Conservation (phyloP, 2,888 invertebrate species). For the Eilema depressum region DNA sequence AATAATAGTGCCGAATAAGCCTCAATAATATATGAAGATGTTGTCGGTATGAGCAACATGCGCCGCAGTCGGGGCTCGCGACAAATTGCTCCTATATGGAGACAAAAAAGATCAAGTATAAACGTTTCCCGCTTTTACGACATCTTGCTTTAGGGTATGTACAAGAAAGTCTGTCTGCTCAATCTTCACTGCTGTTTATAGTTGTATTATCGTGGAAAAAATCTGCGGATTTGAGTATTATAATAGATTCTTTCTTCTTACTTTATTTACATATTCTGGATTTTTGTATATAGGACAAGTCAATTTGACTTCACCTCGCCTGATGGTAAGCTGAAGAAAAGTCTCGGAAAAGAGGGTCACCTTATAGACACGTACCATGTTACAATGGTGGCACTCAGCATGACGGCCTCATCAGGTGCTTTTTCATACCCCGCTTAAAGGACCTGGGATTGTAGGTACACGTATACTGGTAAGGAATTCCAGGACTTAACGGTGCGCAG, state of each 20-base stretch:
- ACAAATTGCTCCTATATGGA: conserved; percentile 59
- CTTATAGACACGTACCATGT: no score
- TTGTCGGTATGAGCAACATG: conserved; percentile 26
- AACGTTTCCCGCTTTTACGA: conserved; percentile 60
- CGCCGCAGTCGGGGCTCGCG: conserved; percentile 37
- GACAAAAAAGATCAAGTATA: conserved; percentile 62
- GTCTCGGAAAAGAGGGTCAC: no score
- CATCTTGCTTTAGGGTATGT: conserved; percentile 38
- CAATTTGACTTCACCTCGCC: no score
- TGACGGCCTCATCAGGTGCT: no score
- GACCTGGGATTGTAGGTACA: no score
- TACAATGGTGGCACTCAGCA: no score
- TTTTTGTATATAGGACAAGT: no score
- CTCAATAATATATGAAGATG: conserved; percentile 39
- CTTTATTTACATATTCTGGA: not conserved
- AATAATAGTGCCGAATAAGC: conserved; percentile 31
- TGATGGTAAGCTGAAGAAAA: no score
- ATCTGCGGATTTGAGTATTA: not conserved
- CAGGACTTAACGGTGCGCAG: no score
- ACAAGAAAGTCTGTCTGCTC: conserved; percentile 18
- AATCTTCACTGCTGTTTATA: conserved; percentile 10
- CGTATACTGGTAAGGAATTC: no score
- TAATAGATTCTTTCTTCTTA: conserved; percentile 8
- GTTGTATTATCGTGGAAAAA: conserved; percentile 13
- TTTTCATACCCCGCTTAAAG: no score